phyloP scores from a whole-genome alignment of 2,113 vertebrate species.

The Spilogale gracilis region DNA sequence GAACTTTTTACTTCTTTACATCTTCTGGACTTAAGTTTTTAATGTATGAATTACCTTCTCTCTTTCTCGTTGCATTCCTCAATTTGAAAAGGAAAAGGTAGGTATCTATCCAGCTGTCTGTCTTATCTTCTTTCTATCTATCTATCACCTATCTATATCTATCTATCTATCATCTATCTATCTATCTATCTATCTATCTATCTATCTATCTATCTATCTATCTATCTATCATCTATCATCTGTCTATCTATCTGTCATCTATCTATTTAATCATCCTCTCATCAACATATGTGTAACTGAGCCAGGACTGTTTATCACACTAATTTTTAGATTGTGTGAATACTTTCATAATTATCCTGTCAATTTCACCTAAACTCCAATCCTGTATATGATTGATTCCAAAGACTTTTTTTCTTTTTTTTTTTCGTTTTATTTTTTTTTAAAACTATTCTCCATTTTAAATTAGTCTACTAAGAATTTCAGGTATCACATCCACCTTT shows the following conservation, averaged over 20 bases:
- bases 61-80: background rate
- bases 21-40: background rate
- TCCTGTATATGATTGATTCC: background rate
- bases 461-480: background rate
- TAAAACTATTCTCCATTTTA: background rate
- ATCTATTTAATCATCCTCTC: background rate
- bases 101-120: background rate
- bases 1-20: background rate
- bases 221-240: background rate
- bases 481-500: background rate
- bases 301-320: background rate
- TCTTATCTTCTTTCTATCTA: no score
- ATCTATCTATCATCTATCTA: background rate
- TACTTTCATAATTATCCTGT: background rate
- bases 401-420: background rate
- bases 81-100: background rate
- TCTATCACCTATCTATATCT: background rate
- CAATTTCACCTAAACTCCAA: background rate
- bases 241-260: no score
- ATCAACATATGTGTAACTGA: background rate
- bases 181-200: background rate
- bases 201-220: background rate
- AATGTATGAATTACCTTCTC: background rate
- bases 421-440: background rate
- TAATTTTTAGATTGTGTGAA: background rate